Percentiles rank a stretch among this genome's conserved stretches.
Conservation (phyloP, 1,140 invertebrate genomes). For the Penaeus chinensis region DNA sequence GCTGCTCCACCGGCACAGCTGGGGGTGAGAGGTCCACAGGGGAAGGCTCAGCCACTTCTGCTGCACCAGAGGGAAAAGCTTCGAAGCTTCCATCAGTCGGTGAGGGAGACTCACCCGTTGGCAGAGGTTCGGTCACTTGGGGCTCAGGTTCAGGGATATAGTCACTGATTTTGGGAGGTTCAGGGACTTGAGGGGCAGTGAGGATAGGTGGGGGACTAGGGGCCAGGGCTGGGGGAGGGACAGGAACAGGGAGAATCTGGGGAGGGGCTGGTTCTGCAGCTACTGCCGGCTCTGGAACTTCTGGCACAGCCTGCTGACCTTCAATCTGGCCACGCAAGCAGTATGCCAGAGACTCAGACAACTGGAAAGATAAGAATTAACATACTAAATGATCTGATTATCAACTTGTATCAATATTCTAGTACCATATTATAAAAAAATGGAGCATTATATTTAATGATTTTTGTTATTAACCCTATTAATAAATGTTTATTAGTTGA, state of each 20-base stretch:
- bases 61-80: not conserved
- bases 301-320: slow-evolving; percentile 50
- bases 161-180: slow-evolving; percentile 24
- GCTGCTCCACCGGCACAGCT: not conserved
- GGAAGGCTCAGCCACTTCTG: not conserved
- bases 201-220: slow-evolving; percentile 6
- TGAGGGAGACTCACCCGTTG: slow-evolving; percentile 34
- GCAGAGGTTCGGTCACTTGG: slow-evolving; percentile 24
- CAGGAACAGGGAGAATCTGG: not conserved
- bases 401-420: too few species aligned
- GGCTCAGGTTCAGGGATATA: slow-evolving; percentile 23
- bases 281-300: slow-evolving; percentile 31
- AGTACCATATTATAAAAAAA: too few species aligned
- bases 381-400: not conserved
- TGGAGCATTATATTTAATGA: too few species aligned
- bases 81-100: slow-evolving; percentile 5
- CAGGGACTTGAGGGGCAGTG: slow-evolving; percentile 28
- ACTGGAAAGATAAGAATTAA: slow-evolving; percentile 23
- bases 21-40: not conserved
- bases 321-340: slow-evolving; percentile 51
- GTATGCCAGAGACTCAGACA: slow-evolving; percentile 45
- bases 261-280: slow-evolving; percentile 44
- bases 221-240: not conserved
- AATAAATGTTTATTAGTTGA: too few species aligned
- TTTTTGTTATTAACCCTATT: too few species aligned